phyloP scores from a whole-genome alignment of 2,113 vertebrate species.

The Rana temporaria region DNA sequence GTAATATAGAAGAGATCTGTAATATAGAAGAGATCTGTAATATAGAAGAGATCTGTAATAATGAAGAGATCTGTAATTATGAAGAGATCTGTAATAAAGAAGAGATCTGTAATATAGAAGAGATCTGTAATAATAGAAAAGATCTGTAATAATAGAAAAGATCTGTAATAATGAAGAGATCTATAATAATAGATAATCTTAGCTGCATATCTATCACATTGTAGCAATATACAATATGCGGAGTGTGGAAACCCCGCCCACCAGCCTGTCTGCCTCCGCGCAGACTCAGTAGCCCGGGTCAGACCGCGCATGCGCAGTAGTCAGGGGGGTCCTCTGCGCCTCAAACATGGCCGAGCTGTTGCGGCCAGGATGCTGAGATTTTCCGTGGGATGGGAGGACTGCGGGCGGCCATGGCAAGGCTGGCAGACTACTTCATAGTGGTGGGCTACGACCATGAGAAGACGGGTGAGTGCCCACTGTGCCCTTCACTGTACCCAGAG shows the following conservation, averaged over 20 bases:
- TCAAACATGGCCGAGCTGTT: conserved; percentile 94
- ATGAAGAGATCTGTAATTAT: too few relatives aligned
- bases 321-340: conserved; percentile 74
- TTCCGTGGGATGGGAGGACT: conserved; percentile 68
- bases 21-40: too few relatives aligned
- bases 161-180: too few relatives aligned
- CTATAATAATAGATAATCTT: too few relatives aligned
- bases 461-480: conserved; percentile 80
- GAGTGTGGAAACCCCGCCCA: background rate
- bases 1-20: too few relatives aligned
- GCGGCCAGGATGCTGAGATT: conserved; percentile 91
- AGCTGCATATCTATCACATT: too few relatives aligned
- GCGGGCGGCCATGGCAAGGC: conserved; percentile 86
- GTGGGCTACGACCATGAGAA: conserved; percentile 95
- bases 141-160: too few relatives aligned
- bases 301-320: conserved; percentile 82
- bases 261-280: background rate
- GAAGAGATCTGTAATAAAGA: too few relatives aligned
- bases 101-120: too few relatives aligned
- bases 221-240: too few relatives aligned
- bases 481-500: conserved; percentile 5
- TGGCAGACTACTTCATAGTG: conserved; percentile 94
- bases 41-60: too few relatives aligned
- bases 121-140: too few relatives aligned
- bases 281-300: background rate